Conservation (phyloP, 1,140 invertebrate genomes). For the Aporrectodea caliginosa region DNA sequence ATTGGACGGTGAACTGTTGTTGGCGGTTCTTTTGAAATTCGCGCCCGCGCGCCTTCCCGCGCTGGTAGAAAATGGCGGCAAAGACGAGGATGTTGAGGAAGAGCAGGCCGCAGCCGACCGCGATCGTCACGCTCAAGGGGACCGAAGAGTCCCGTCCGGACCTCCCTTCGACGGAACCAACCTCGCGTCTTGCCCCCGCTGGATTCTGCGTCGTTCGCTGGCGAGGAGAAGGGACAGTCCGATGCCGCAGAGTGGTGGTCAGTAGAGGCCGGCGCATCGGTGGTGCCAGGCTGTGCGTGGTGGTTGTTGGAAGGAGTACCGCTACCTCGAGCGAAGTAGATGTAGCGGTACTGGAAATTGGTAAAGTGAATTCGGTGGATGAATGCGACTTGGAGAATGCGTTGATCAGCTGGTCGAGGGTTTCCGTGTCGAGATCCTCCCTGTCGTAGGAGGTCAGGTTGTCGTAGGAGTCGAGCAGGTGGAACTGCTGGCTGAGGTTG, state of each 20-base stretch:
- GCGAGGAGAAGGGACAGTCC: not conserved
- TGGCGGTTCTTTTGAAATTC: not conserved
- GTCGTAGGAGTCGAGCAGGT: conserved; percentile 69
- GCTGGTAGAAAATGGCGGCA: conserved; percentile 86
- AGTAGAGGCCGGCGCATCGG: not conserved
- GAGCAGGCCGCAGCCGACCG: conserved; percentile 84
- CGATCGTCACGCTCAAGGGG: conserved; percentile 82
- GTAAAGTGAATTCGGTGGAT: conserved; percentile 14
- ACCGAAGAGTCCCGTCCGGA: not conserved
- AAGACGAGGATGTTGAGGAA: conserved; percentile 88
- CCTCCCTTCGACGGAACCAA: not conserved
- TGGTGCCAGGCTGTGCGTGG: conserved; percentile 7
- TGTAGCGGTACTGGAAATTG: not conserved
- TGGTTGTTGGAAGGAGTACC: conserved; percentile 8
- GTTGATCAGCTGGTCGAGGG: conserved; percentile 33
- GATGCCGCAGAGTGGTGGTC: not conserved
- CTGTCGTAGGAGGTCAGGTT: conserved; percentile 43
- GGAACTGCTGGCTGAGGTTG: conserved; percentile 77
- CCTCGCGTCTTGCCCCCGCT: not conserved
- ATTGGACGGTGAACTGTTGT: not conserved
- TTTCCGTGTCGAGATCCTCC: conserved; percentile 42
- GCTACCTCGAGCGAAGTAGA: not conserved
- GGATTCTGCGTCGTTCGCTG: not conserved
- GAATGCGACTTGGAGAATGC: not conserved
- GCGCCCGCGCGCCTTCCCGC: not conserved